These are phyloP conservation scores for Blastomussa wellsi DNA, from an alignment of 92 coral and sea anemone genomes.

Conservation along the genomic window DNA sequence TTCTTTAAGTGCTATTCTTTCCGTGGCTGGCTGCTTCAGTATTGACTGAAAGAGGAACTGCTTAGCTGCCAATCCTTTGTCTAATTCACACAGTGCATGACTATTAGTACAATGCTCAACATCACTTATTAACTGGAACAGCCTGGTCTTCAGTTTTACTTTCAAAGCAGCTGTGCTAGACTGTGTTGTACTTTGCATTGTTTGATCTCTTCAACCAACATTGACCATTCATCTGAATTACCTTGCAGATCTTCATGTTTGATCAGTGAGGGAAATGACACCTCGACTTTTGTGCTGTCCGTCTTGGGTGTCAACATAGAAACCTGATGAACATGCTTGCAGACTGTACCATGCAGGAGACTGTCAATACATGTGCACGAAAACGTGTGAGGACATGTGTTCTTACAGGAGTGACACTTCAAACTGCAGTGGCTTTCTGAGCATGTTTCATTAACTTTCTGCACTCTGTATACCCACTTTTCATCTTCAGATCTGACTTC, in stretches of 20 bases:
- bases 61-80: constrained; percentile 42
- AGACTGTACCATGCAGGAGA: constrained; percentile 37
- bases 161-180: background rate
- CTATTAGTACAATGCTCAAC: constrained; percentile 32
- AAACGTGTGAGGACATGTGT: constrained; percentile 40
- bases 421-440: constrained; percentile 10
- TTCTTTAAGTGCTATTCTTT: constrained; percentile 7
- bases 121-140: constrained; percentile 30
- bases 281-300: background rate
- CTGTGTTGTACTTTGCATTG: constrained; percentile 5
- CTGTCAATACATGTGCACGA: constrained; percentile 43
- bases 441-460: constrained; percentile 2
- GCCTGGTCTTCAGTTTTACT: constrained; percentile 26
- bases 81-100: constrained; percentile 38
- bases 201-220: constrained; percentile 3
- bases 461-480: background rate
- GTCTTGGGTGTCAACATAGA: background rate
- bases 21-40: constrained; percentile 26
- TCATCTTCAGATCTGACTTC: background rate
- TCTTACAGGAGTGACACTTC: constrained; percentile 11
- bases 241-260: background rate
- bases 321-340: constrained; percentile 47
- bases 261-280: constrained; percentile 5
- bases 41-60: constrained; percentile 44
- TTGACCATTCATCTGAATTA: constrained; percentile 6